Evolutionary conservation across 2,113 vertebrate species (phyloP), one percentile per base, ranked within the genome.

Genomic region (Dasyornis broadbenti): DNA sequence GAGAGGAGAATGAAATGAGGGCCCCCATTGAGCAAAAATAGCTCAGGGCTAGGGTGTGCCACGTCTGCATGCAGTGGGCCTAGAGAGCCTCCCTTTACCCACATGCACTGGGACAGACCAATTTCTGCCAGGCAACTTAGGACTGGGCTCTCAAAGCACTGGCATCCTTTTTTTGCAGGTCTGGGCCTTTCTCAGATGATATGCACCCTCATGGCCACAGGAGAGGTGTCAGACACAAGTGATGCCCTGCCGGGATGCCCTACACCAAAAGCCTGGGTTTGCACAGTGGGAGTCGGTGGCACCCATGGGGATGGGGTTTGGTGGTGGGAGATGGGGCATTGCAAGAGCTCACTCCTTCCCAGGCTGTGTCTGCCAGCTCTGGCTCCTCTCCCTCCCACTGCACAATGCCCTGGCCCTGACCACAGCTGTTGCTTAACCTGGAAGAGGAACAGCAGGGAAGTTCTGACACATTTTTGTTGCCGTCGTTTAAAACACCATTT

Each of bases 41-140:
- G 42, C 47, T 82, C 53, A 19, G 44, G 68, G 21, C 35, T 0
- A 0, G 21, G 20, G n/a, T 73, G 37, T 28, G n/a, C 37, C 49
- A 15, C 16, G 11, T 47, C n/a, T 2, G 1, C 9, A 7, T 24
- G 31, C 17, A 56, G 27, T 15, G 54, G 59, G 8, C 16, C 21
- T 35, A 5, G 45, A 61, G 31, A 70, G 13, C 47, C 10, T 69
- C 39, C 16, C 28, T 78, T 78, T 3, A 1, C 11, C 23, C 20
- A 23, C 4, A 0, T 0, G 0, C 30, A 18, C 40, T 40, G 37
- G 42, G 10, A 35, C 28, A 65, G 57, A 56, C 4, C 0, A 1
- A 6, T 37, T 92, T 73, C 68, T 80, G 49, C 50, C 50, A 28
- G n/a, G 16, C 64, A 69, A 0, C 24, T 20, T 23, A 0, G 0